phyloP scores from a whole-genome alignment of 2,113 vertebrate species.

The human region DNA sequence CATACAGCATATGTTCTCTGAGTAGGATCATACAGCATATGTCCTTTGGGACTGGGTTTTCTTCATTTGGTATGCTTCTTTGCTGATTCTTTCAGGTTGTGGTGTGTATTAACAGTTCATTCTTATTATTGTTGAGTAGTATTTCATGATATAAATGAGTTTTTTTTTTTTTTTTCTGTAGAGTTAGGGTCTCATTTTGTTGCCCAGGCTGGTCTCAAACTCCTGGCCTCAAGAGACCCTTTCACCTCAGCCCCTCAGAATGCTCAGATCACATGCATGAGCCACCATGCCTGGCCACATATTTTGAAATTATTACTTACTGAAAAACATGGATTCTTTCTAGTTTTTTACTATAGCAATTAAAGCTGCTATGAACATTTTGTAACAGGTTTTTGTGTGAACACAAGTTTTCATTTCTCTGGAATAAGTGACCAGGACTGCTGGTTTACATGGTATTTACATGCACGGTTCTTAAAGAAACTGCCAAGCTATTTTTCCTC shows the following conservation, averaged over 20 bases:
- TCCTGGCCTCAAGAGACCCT: too few relatives aligned
- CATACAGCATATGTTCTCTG: background rate
- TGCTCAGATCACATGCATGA: too few relatives aligned
- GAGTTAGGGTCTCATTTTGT: too few relatives aligned
- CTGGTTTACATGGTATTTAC: too few relatives aligned
- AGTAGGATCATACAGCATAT: background rate
- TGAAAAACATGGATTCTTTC: background rate
- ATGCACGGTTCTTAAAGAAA: background rate
- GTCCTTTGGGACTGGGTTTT: background rate
- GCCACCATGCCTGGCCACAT: too few relatives aligned
- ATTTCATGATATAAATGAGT: background rate
- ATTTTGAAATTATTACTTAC: background rate
- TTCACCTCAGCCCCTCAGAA: too few relatives aligned
- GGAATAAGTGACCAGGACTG: background rate
- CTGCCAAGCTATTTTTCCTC: background rate
- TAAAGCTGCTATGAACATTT: background rate
- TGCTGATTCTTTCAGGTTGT: background rate
- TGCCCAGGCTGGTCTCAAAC: too few relatives aligned
- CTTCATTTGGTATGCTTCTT: background rate
- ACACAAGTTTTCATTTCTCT: background rate
- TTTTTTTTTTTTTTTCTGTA: too few relatives aligned
- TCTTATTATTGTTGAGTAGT: background rate
- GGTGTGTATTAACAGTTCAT: background rate
- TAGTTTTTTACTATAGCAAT: background rate
- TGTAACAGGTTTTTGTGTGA: background rate